Evolutionary conservation across 2,888 invertebrate genomes (phyloP), one percentile per base, ranked within the genome.

Genomic region (Cerastis leucographa): DNA sequence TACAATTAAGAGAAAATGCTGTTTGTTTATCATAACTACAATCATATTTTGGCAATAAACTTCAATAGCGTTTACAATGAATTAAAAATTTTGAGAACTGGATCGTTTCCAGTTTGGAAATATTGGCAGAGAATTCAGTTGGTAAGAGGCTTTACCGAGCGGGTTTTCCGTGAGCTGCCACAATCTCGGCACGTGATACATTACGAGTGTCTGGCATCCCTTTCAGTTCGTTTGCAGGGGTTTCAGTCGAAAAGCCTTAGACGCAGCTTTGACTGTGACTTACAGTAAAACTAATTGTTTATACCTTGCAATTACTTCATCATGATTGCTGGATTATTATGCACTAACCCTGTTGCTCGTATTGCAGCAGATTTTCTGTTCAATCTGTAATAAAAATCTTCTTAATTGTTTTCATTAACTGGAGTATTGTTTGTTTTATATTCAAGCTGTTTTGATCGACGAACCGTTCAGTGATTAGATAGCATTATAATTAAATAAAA

Each of bases 141-240:
- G 59, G 59, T 80, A 59, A 61, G 22, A 49, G 44, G 65, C 19
- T 81, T 80, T 25, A 46, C 54, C 1, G 40, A 74, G 40, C 12
- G 44, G 72, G 70, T 66, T 85, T 71, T 56, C 71, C 56, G 54
- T 17, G 19, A 62, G 64, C 61, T 22, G 25, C 42, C 46, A 61
- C 40, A 29, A 64, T 62, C 54, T 56, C 49, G 70, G 64, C 85
- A 85, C 84, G 85, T 84, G 77, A 44, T 65, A 65, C 54, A 56
- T 65, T 68, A 56, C 68, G 29, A 71, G 44, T 49, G 54, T 61
- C 74, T 85, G 65, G 22, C 72, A 61, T 65, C 74, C 71, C 74
- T 54, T 71, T 82, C 70, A 75, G 59, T 73, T 70, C 54, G 62
- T 74, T 68, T 74, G 67, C 66, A 66, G 46, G 51, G 71, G 19